Evolutionary conservation across 2,888 invertebrate genomes (phyloP).

Genomic region (Heliconius ethilla): DNA sequence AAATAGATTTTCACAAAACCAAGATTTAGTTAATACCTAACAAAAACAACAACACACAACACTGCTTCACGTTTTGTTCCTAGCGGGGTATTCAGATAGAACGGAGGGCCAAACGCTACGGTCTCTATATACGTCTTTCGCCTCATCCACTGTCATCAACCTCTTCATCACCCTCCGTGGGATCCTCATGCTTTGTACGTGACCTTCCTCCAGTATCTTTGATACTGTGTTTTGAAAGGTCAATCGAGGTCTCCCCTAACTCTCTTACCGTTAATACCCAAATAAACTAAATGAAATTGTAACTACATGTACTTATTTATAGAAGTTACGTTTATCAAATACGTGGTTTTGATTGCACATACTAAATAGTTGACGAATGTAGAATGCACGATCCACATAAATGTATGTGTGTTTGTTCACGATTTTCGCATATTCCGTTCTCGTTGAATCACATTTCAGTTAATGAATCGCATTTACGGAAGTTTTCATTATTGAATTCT

Average conservation of each 20-base stretch:
- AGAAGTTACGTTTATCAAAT: not conserved
- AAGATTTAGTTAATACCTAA: not conserved
- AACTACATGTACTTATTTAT: not conserved
- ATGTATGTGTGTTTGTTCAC: conserved; percentile 29
- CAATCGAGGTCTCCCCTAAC: not conserved
- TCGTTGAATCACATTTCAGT: conserved; percentile 31
- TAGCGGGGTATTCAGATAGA: too few relatives aligned
- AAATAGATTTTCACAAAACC: too few relatives aligned
- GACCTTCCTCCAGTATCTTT: too few relatives aligned
- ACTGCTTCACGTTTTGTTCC: too few relatives aligned
- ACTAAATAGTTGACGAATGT: conserved; percentile 5
- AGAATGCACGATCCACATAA: conserved; percentile 27
- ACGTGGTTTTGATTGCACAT: conserved; percentile 6
- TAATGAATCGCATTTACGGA: conserved; percentile 34
- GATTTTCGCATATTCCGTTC: conserved; percentile 33
- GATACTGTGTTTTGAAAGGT: too few relatives aligned
- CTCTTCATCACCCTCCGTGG: too few relatives aligned
- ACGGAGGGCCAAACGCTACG: too few relatives aligned
- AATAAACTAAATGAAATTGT: not conserved
- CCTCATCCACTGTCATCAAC: too few relatives aligned
- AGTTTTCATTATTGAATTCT: conserved; percentile 32
- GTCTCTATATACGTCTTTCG: too few relatives aligned
- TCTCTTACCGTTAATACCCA: too few relatives aligned
- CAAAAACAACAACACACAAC: not conserved
- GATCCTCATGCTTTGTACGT: too few relatives aligned